Conservation (phyloP, 1,140 invertebrate genomes). For the Drepana arcuata region DNA sequence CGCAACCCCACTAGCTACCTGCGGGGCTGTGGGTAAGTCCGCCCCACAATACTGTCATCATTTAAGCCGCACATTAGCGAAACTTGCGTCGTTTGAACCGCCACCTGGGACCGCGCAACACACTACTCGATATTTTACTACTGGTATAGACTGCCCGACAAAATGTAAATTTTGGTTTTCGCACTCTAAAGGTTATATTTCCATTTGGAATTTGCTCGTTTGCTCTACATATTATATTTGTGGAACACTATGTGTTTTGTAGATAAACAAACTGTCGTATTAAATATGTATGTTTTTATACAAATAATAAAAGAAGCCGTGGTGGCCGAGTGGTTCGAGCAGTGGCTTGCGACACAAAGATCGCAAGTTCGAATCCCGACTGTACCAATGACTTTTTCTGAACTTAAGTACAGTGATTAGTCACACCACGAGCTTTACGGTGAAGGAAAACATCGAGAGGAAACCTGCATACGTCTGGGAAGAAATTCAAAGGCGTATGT, state of each 20-base stretch:
- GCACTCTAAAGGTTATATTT: conserved; percentile 10
- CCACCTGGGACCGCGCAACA: conserved; percentile 48
- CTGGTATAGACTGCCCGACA: conserved; percentile 23
- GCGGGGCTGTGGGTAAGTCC: conserved; percentile 1
- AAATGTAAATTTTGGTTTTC: conserved; percentile 22
- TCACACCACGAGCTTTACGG: no score
- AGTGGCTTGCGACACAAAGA: no score
- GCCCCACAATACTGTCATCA: conserved; percentile 49
- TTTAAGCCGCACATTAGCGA: conserved; percentile 64
- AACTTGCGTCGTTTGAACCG: conserved; percentile 58
- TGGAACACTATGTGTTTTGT: background rate
- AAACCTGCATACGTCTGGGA: no score
- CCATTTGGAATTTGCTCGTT: conserved; percentile 8
- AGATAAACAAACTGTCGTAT: background rate
- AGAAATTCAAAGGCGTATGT: no score
- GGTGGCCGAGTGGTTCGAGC: no score
- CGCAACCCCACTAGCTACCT: no score
- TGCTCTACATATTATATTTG: background rate
- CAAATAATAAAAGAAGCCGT: no score
- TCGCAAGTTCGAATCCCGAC: no score
- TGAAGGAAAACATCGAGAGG: no score
- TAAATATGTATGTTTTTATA: background rate
- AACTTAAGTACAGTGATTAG: no score
- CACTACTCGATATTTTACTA: conserved; percentile 55
- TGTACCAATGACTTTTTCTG: no score